phyloP scores from a whole-genome alignment of 2,797 vertebrate species.

The Oryzias dopingdopingensis region DNA sequence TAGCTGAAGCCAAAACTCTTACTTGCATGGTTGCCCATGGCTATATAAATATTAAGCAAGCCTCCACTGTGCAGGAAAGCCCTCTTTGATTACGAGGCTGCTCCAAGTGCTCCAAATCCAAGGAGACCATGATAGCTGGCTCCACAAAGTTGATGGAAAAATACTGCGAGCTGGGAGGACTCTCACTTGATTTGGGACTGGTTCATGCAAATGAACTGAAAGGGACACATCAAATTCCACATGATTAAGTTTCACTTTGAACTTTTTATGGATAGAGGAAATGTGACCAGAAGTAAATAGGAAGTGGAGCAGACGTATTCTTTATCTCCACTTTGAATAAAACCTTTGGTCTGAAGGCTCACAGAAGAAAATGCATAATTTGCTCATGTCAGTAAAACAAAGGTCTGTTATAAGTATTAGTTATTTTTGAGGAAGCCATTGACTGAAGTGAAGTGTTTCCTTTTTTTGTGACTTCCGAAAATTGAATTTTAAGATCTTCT shows the following conservation, averaged over 20 bases:
- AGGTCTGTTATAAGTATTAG: not conserved
- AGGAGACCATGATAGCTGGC: conserved; percentile 59
- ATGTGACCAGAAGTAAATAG: conserved; percentile 29
- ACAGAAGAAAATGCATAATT: not conserved
- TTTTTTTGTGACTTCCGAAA: no score
- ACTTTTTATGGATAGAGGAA: conserved; percentile 25
- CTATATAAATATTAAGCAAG: conserved; percentile 78
- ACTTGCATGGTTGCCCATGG: conserved; percentile 64
- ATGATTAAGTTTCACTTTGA: conserved; percentile 39
- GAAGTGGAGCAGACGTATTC: conserved; percentile 9
- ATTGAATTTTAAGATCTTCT: no score
- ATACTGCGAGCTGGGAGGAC: conserved; percentile 36
- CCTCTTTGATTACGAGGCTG: conserved; percentile 68
- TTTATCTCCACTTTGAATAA: conserved; percentile 10
- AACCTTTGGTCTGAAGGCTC: not conserved
- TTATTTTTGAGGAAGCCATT: not conserved
- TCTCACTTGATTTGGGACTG: conserved; percentile 44
- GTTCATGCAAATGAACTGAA: conserved; percentile 52
- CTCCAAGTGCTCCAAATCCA: conserved; percentile 62
- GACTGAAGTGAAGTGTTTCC: no score
- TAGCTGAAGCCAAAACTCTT: conserved; percentile 54
- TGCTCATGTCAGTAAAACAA: not conserved
- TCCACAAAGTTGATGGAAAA: conserved; percentile 62
- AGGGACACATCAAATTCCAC: conserved; percentile 35
- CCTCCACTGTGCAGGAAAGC: conserved; percentile 58